phyloP scores from a whole-genome alignment of 2,113 vertebrate species.

The Hymenochirus boettgeri region DNA sequence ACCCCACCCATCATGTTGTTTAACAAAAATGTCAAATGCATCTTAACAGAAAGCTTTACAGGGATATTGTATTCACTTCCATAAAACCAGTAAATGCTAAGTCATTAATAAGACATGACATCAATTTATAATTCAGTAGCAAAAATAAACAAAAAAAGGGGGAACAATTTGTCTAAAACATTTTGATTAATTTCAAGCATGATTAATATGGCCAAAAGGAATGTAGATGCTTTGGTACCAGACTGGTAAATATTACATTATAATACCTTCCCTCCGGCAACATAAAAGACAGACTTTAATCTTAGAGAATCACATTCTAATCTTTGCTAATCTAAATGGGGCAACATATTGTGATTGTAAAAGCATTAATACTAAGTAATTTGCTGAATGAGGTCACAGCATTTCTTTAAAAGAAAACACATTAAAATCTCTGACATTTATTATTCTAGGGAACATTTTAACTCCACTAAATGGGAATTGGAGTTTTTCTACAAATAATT shows the following conservation, averaged over 20 bases:
- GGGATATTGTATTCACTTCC: too few species aligned
- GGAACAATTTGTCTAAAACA: neutral
- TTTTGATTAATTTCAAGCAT: constrained; percentile 11
- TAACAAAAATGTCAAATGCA: too few species aligned
- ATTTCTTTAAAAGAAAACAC: neutral
- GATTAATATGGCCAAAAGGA: constrained; percentile 22
- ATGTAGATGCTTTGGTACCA: neutral
- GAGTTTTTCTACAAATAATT: too few species aligned
- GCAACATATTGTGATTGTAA: neutral
- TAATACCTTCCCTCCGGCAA: constrained; percentile 2
- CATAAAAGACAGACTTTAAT: neutral
- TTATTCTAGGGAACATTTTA: too few species aligned
- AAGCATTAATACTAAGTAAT: neutral
- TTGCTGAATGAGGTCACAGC: neutral
- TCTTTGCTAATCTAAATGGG: neutral
- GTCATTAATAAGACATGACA: constrained; percentile 1
- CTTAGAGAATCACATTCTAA: constrained; percentile 6
- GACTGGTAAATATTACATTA: constrained; percentile 25
- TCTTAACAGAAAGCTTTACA: too few species aligned
- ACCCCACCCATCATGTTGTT: too few species aligned
- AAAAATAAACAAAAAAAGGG: constrained; percentile 6
- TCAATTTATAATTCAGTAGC: constrained; percentile 3
- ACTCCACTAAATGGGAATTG: too few species aligned
- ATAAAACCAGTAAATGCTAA: neutral
- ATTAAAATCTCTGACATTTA: too few species aligned